Percentiles rank a stretch among this genome's conserved stretches.
phyloP scores from a whole-genome alignment of 2,797 vertebrate species.

The Hemibagrus guttatus region DNA sequence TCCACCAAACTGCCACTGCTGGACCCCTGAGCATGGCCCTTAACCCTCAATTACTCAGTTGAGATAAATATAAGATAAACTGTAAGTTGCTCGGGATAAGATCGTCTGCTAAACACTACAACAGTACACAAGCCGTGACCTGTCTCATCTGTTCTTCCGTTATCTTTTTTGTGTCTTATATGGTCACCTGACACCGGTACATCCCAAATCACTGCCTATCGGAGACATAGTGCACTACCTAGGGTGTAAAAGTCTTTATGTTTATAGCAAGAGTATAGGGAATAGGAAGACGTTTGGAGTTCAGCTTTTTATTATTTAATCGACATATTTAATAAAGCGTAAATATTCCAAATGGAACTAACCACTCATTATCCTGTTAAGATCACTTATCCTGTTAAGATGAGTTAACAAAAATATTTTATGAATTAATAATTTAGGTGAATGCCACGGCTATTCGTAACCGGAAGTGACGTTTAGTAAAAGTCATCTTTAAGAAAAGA shows the following conservation, averaged over 20 bases:
- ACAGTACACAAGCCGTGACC: no score
- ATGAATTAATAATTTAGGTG: not conserved
- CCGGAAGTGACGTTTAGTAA: slow-evolving; percentile 39
- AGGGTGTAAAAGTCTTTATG: not conserved
- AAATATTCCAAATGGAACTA: not conserved
- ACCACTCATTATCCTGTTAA: not conserved
- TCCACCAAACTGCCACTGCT: no score
- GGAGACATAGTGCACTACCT: not conserved
- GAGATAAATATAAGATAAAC: no score
- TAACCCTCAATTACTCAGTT: no score
- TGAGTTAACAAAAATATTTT: not conserved
- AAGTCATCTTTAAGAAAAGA: slow-evolving; percentile 27
- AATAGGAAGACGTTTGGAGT: not conserved
- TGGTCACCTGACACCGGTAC: not conserved
- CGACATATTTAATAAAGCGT: not conserved
- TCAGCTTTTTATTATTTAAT: not conserved
- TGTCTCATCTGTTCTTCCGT: not conserved
- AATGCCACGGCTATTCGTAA: not conserved
- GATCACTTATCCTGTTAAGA: no score
- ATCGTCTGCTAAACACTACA: no score
- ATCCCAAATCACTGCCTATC: not conserved
- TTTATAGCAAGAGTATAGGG: not conserved
- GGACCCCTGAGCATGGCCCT: no score
- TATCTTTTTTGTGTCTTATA: not conserved
- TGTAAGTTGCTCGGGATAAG: no score